A percentile compares a stretch with the other conserved stretches of the same genome.
Evolutionary conservation across 64 coral and sea anemone genomes (phyloP).

Genomic region (Montipora sp.): DNA sequence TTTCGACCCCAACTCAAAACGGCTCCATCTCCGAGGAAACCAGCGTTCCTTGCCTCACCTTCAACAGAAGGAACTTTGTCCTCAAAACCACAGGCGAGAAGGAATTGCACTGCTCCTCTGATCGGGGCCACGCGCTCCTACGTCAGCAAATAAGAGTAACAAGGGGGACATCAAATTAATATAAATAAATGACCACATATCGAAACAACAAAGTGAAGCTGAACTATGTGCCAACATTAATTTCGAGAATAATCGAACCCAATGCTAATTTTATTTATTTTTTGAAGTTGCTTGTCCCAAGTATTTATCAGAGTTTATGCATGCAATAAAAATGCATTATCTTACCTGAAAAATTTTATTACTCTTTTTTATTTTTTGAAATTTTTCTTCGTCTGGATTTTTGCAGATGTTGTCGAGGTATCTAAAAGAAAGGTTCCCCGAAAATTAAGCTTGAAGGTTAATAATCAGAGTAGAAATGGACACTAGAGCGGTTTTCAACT

Average conservation of each 20-base stretch:
- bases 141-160: not conserved
- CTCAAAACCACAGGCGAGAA: conserved; percentile 95
- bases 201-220: too few species aligned
- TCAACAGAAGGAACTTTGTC: conserved; percentile 69
- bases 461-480: too few species aligned
- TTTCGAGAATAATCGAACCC: too few species aligned
- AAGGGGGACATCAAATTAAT: not conserved
- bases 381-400: conserved; percentile 95
- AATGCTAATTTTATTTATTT: too few species aligned
- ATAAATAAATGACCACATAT: not conserved
- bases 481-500: too few species aligned
- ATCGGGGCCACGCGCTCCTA: conserved; percentile 82
- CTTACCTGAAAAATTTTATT: conserved; percentile 95
- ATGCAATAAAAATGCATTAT: not conserved
- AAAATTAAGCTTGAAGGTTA: not conserved
- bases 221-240: too few species aligned
- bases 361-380: conserved; percentile 86
- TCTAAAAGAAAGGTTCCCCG: conserved; percentile 45
- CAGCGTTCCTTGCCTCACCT: conserved; percentile 7
- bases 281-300: too few species aligned
- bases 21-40: not conserved
- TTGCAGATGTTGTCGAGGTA: conserved; percentile 95
- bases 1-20: too few species aligned
- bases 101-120: conserved; percentile 81
- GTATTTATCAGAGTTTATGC: too few species aligned